Evolutionary conservation across 2,797 vertebrate genomes (phyloP), one percentile per base, ranked within the genome.

Genomic region (Lacerta agilis): DNA sequence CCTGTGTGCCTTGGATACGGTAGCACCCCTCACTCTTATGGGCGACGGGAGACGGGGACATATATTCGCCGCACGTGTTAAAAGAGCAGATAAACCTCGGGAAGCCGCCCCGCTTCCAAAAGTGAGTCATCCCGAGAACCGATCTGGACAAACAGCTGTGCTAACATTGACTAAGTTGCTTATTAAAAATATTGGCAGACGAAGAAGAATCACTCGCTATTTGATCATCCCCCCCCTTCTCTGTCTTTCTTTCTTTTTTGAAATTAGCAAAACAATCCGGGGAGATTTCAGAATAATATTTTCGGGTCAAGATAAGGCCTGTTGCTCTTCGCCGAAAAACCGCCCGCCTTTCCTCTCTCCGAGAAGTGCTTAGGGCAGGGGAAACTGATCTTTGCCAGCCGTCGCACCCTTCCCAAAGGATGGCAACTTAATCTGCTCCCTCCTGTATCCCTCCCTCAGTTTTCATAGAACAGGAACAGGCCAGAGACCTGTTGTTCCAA

Each of bases 121-220:
- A 89, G 90, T 95, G 94, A 95, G 91, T 96, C 95, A 95, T 87
- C 87, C 92, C 85, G 90, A 90, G 88, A 43, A 91, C 36, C 92
- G 94, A 95, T 95, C 91, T 89, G 90, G 89, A 92, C 83, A 91
- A 92, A 89, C 96, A 96, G 96, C 96, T 96, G 96, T 94, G 90
- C 96, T 96, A 96, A 96, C 95, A 96, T 89, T 94, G 93, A 92
- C 92, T 96, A 95, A 95, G 93, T 94, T 94, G 95, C 89, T 94
- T 95, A 90, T 95, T 95, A 95, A 96, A 96, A 95, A 94, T 91
- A 93, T 82, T 96, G 95, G 94, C 94, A 94, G 87, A 69, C 86
- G 33, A 81, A 88, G 85, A 90, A 92, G 87, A 86, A 94, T 94
- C 95, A 45, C 93, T 95, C 91, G 88, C 85, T 88, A 90, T 94